Conservation (phyloP, 2,888 invertebrate species). For the Hylaea fasciaria region DNA sequence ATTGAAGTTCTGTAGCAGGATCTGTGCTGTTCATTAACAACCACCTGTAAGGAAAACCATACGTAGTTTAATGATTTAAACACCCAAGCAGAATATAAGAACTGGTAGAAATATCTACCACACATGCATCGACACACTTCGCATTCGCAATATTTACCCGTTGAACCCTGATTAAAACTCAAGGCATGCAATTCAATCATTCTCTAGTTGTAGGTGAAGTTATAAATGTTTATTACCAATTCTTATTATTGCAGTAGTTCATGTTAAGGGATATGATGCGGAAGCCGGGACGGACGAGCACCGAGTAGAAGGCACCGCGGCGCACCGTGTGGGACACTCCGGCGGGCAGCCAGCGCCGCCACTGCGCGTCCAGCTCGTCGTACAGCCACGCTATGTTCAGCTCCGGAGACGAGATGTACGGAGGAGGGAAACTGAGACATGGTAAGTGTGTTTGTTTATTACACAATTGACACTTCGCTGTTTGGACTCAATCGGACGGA, state of each 20-base stretch:
- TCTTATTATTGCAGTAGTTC: constrained; percentile 98
- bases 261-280: constrained; percentile 97
- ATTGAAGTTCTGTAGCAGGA: constrained; percentile 97
- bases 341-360: constrained; percentile 96
- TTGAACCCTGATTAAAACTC: constrained; percentile 4
- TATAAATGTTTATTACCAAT: constrained; percentile 87
- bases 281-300: constrained; percentile 94
- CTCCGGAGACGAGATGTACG: constrained; percentile 91
- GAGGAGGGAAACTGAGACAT: constrained; percentile 91
- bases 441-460: constrained; percentile 8
- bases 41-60: constrained; percentile 86
- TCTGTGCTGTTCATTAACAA: constrained; percentile 97
- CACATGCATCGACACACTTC: no score
- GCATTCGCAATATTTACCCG: no score
- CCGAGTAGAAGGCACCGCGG: constrained; percentile 96
- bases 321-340: constrained; percentile 94
- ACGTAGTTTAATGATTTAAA: not conserved
- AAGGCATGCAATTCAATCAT: constrained; percentile 10
- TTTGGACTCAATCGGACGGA: not conserved
- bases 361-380: constrained; percentile 93
- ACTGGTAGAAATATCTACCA: no score
- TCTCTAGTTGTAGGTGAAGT: not conserved
- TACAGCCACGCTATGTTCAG: constrained; percentile 96
- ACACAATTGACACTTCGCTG: not conserved
- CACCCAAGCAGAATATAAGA: no score